phyloP scores from a whole-genome alignment of 2,797 vertebrate species.

The Rhadinocentrus ornatus region DNA sequence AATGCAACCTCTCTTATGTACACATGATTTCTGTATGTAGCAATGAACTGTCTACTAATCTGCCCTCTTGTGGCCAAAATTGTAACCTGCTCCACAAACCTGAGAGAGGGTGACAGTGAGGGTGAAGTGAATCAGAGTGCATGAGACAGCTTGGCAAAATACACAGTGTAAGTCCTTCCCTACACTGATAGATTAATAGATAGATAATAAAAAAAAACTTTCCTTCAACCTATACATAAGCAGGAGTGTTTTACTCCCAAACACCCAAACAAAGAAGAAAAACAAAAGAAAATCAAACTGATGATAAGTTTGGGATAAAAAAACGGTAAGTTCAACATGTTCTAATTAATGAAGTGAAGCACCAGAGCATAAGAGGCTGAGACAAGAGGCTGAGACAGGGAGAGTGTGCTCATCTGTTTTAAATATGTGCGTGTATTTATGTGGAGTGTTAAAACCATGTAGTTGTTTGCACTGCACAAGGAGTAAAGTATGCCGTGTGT shows the following conservation, averaged over 20 bases:
- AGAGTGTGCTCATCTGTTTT: conserved; percentile 41
- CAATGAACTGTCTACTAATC: conserved; percentile 30
- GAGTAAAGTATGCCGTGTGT: conserved; percentile 38
- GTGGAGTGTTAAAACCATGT: conserved; percentile 45
- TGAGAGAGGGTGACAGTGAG: background rate
- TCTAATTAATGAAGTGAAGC: conserved; percentile 60
- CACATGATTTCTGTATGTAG: conserved; percentile 18
- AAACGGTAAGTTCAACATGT: conserved; percentile 51
- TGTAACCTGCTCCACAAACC: conserved; percentile 11
- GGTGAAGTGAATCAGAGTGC: background rate
- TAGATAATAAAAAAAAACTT: background rate
- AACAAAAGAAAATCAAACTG: background rate
- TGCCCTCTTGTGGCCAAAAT: conserved; percentile 76
- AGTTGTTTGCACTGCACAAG: conserved; percentile 55
- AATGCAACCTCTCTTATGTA: conserved; percentile 9
- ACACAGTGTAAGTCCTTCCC: background rate
- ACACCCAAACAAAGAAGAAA: background rate
- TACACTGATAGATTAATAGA: background rate
- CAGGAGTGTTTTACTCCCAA: background rate
- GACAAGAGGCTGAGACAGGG: conserved; percentile 20
- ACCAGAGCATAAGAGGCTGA: conserved; percentile 46
- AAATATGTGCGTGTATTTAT: conserved; percentile 28
- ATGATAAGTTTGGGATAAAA: conserved; percentile 37
- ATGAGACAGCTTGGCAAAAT: background rate
- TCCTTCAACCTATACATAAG: no score